Evolutionary conservation across 2,113 vertebrate species (phyloP).

Genomic region (Platanista minor): DNA sequence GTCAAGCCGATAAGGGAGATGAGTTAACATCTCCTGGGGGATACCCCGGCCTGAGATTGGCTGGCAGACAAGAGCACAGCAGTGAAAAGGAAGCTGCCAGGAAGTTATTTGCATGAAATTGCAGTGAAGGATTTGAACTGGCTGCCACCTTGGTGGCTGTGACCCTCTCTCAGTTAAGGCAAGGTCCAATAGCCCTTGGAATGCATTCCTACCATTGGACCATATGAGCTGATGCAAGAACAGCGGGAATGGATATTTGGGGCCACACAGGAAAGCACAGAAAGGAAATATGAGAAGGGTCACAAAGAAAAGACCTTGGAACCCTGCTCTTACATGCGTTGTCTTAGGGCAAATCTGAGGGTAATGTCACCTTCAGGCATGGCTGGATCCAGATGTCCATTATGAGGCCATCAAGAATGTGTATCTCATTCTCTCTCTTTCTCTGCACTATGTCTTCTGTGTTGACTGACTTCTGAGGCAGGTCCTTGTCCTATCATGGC

Average conservation of each 20-base stretch:
- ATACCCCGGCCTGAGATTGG: conserved; percentile 82
- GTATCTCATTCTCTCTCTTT: background rate
- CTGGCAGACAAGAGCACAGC: conserved; percentile 94
- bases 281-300: background rate
- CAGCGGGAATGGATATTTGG: background rate
- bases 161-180: conserved; percentile 40
- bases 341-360: background rate
- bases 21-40: conserved; percentile 92
- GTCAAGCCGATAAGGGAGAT: conserved; percentile 96
- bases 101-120: conserved; percentile 93
- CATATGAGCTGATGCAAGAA: accelerated
- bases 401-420: accelerated
- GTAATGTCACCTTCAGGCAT: background rate
- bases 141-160: conserved; percentile 74
- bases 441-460: background rate
- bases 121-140: conserved; percentile 83
- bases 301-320: background rate
- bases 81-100: conserved; percentile 85
- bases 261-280: background rate
- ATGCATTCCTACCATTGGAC: background rate
- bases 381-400: background rate
- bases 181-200: background rate
- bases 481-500: background rate
- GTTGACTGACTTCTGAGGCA: background rate
- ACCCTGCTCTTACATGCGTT: background rate